phyloP scores from a whole-genome alignment of 2,797 vertebrate genomes.

The Holocentrus rufus region DNA sequence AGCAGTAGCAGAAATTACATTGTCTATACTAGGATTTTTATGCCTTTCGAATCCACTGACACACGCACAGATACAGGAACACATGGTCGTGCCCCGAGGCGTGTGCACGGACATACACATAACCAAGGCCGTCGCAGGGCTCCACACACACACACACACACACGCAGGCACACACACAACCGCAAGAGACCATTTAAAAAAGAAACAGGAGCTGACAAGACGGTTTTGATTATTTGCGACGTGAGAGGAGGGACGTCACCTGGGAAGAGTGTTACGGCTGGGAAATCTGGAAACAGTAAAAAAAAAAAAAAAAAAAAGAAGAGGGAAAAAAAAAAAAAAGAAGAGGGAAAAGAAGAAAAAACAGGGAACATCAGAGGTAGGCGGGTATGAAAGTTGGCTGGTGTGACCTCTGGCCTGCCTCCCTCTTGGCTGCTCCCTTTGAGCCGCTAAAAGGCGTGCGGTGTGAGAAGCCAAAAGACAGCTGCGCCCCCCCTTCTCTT shows the following conservation, averaged over 20 bases:
- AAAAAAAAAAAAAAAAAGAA: slow-evolving; percentile 37
- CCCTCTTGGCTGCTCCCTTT: slow-evolving; percentile 73
- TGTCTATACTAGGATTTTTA: slow-evolving; percentile 32
- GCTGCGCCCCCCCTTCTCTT: slow-evolving; percentile 66
- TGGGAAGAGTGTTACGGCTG: slow-evolving; percentile 72
- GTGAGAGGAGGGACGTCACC: slow-evolving; percentile 71
- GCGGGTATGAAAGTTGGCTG: slow-evolving; percentile 70
- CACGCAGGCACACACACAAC: neutral
- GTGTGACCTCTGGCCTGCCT: slow-evolving; percentile 74
- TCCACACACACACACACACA: slow-evolving; percentile 16
- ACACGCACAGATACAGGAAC: slow-evolving; percentile 7
- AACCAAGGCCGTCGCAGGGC: neutral
- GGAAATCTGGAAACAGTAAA: slow-evolving; percentile 81
- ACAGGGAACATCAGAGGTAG: slow-evolving; percentile 73
- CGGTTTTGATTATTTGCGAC: slow-evolving; percentile 70
- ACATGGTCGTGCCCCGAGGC: neutral
- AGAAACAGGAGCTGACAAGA: slow-evolving; percentile 64
- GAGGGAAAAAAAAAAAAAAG: slow-evolving; percentile 17
- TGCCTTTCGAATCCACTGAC: slow-evolving; percentile 8
- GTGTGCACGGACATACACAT: neutral
- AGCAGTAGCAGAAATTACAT: slow-evolving; percentile 48
- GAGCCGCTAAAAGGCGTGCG: slow-evolving; percentile 77
- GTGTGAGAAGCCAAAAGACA: slow-evolving; percentile 79
- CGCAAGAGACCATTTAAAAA: slow-evolving; percentile 35
- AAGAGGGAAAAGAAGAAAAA: slow-evolving; percentile 20